Base-by-base conservation (phyloP, 1,140 invertebrate species). In the Cotesia vestalis region DNA sequence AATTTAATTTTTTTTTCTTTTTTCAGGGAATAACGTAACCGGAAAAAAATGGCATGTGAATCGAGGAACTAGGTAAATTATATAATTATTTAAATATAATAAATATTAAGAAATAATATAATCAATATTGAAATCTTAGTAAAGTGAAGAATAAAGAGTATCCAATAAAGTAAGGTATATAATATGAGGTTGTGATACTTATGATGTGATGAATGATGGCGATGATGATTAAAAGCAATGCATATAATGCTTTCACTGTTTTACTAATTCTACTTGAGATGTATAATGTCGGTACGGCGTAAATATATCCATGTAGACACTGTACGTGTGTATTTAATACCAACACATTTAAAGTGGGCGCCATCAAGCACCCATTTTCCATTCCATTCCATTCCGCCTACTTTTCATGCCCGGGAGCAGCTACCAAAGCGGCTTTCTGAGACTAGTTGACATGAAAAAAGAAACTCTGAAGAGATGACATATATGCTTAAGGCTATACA, bases 61-160 rank as follows among this genome's bases (percentile, higher is more conserved):
- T 72, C 71, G 27, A 67, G 63, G 52, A 72, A 66, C 55, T 72
- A 72, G 71, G 71, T 72, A 72, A 72, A 66, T 4, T 34, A 55
- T 36, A 51, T 66, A 36, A 27, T 40, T 14, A 51, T 5, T 66
- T 17, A 4, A 52, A 11, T 52, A 36, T 9, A 66, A 20, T 59
- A 59, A 17, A 27, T 1, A 5, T 8, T 4, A 6, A 55, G 17
- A 55, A 55, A 55, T 20, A 59, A 59, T 14, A n/a, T n/a, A n/a
- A n/a, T n/a, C n/a, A n/a, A n/a, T n/a, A n/a, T 59, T 34, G 55
- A 59, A 59, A 59, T 40, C 5, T 9, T 40, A 40, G 38, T 40
- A 5, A 40, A 40, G 4, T 8, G 11, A 46, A 46, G 11, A 46
- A 46, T 9, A 27, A 27, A 27, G 27, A 27, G 5, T 46, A 6